A percentile compares a stretch with the other conserved stretches of the same genome.
Evolutionary conservation across 2,888 invertebrate species (phyloP).

Genomic region (Minunthozetes semirufus): DNA sequence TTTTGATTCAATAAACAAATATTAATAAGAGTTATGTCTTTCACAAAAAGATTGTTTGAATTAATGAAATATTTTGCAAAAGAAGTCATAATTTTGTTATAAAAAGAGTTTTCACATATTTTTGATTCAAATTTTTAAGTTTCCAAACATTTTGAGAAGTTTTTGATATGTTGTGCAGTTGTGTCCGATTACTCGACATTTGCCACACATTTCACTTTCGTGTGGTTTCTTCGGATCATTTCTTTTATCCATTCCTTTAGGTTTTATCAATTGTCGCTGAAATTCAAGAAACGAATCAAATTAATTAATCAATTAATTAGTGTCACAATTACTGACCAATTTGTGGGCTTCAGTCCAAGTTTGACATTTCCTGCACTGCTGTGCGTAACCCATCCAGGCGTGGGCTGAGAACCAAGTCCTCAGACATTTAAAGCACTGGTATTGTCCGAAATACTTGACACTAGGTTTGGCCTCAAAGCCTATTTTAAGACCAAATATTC

Average conservation of each 20-base stretch:
- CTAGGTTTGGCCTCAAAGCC: no score
- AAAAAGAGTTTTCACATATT: no score
- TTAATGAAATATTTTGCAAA: no score
- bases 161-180: neutral
- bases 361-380: neutral
- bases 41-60: no score
- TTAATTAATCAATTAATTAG: neutral
- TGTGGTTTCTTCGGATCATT: neutral
- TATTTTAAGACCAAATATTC: no score
- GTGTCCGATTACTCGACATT: neutral
- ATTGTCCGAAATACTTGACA: neutral
- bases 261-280: neutral
- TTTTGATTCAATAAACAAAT: no score
- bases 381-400: neutral
- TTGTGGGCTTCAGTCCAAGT: neutral
- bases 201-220: neutral
- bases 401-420: neutral
- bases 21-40: no score
- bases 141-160: no score
- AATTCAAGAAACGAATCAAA: neutral
- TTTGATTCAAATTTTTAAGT: no score
- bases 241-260: neutral
- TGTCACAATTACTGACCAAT: neutral
- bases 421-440: slow-evolving; percentile 8
- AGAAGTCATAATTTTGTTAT: no score